Evolutionary conservation across 2,888 invertebrate genomes (phyloP).

Genomic region (Fragum sueziense): DNA sequence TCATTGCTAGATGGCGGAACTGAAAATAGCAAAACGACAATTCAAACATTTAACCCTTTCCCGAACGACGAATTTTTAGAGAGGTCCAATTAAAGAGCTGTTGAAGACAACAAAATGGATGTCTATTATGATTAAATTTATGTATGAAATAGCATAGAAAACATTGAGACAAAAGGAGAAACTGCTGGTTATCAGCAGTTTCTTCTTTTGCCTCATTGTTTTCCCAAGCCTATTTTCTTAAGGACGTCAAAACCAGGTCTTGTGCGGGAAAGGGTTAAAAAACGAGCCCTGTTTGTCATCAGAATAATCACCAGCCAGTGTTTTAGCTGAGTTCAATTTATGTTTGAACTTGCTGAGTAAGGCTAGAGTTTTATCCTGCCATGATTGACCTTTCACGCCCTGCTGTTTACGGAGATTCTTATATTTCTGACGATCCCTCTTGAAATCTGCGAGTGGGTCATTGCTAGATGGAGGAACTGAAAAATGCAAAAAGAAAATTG

Average conservation of each 20-base stretch:
- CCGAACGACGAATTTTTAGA: too few species aligned
- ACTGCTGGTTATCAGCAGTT: too few species aligned
- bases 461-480: slow-evolving; percentile 52
- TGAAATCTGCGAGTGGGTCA: slow-evolving; percentile 73
- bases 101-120: too few species aligned
- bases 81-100: too few species aligned
- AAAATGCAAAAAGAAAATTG: slow-evolving; percentile 2
- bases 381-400: slow-evolving; percentile 69
- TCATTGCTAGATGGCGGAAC: slow-evolving; percentile 59
- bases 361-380: slow-evolving; percentile 87
- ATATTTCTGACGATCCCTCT: slow-evolving; percentile 76
- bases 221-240: too few species aligned
- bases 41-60: too few species aligned
- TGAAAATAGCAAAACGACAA: slow-evolving; percentile 19
- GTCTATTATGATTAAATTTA: too few species aligned
- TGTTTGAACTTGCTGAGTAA: slow-evolving; percentile 92
- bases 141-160: too few species aligned
- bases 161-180: too few species aligned
- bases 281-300: slow-evolving; percentile 83
- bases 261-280: too few species aligned
- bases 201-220: too few species aligned
- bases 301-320: slow-evolving; percentile 81
- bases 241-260: too few species aligned
- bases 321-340: slow-evolving; percentile 88
- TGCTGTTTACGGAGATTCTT: slow-evolving; percentile 71